Evolutionary conservation across 2,888 invertebrate genomes (phyloP), one percentile per base, ranked within the genome.

Genomic region (Lasioglossum malachurum): DNA sequence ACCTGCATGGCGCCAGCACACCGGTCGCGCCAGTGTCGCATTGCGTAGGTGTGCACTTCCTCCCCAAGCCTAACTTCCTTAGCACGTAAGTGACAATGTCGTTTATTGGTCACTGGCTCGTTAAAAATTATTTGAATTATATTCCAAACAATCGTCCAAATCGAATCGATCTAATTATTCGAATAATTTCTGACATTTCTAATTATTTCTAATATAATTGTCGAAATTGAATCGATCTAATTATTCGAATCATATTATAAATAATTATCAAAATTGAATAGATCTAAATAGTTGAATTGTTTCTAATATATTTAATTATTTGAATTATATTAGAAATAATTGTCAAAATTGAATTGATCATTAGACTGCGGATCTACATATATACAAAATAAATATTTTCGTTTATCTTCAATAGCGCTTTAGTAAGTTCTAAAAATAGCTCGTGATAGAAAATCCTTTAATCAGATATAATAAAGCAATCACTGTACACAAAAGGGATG

Each of bases 1-100:
- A 60, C 60, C 74, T 64, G 84, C 35, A 71, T 78, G 0, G 27
- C 75, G 75, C 44, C 57, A 10, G 53, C 53, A 64, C 31, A 31
- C 41, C 41, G 38, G 16, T 73, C 16, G 35, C 41, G 16, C 10
- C 71, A 31, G 14, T 49, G 57, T 57, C 75, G 44, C 71, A 57
- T 38, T 57, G 41, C 31, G n/a, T 31, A 23, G 53, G 35, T 38
- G 31, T 12, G 49, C 27, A 31, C 38, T 41, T 76, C 57, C 64
- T 14, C 44, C 60, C 60, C 64, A 16, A 27, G 64, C 23, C 23
- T 38, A 35, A 69, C 23, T 69, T 38, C 67, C 67, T 69, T 69
- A 69, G 8, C 35, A 10, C 38, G 8, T 69, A 38, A 64, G 31
- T 31, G 64, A 64, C 16, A 64, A 31, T 64, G 67, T 23, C 35